Evolutionary conservation across 2,888 invertebrate genomes (phyloP).

Genomic region (Beris morrisii): DNA sequence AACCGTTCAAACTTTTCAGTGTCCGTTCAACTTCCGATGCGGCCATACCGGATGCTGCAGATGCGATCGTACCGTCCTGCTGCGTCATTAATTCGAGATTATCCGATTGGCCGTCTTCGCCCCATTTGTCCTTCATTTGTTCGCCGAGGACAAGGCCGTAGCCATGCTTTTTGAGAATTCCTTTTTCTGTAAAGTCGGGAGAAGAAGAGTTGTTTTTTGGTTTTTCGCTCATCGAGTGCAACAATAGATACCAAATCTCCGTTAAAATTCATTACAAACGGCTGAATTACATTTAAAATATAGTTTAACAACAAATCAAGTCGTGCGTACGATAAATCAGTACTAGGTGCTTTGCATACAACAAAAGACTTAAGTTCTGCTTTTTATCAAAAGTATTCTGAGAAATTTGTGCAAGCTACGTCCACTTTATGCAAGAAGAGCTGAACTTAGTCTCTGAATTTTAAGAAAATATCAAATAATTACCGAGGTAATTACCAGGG

Average conservation of each 20-base stretch:
- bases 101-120: constrained; percentile 71
- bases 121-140: constrained; percentile 76
- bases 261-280: too few relatives aligned
- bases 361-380: too few relatives aligned
- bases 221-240: neutral
- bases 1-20: constrained; percentile 86
- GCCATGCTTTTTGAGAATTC: constrained; percentile 85
- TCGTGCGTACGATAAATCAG: constrained; percentile 13
- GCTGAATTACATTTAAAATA: too few relatives aligned
- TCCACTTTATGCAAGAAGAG: too few relatives aligned
- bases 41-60: constrained; percentile 60
- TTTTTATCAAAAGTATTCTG: too few relatives aligned
- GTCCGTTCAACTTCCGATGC: constrained; percentile 82
- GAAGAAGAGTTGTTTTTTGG: constrained; percentile 3
- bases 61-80: constrained; percentile 69
- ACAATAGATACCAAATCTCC: too few relatives aligned
- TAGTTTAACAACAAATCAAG: neutral
- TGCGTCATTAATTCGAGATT: constrained; percentile 69
- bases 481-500: too few relatives aligned
- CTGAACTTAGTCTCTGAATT: too few relatives aligned
- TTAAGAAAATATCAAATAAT: too few relatives aligned
- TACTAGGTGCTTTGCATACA: neutral
- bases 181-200: constrained; percentile 74
- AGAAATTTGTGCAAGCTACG: too few relatives aligned
- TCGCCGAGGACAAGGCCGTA: constrained; percentile 73